phyloP scores from a whole-genome alignment of 1,140 invertebrate species.

The Drosophila serrata region DNA sequence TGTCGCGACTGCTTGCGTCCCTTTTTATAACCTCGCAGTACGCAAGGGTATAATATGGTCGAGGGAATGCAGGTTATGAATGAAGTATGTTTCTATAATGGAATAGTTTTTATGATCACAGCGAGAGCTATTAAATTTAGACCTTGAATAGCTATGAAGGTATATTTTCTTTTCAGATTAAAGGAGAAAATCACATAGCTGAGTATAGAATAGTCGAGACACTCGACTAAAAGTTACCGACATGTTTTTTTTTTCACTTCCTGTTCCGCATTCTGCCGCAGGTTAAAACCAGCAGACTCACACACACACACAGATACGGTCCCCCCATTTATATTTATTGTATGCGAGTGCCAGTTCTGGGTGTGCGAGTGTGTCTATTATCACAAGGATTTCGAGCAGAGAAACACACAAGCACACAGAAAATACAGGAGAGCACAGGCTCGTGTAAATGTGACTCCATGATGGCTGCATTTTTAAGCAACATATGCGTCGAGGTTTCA shows the following conservation, averaged over 20 bases:
- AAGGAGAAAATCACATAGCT: not conserved
- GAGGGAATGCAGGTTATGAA: not conserved
- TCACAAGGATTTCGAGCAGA: conserved; percentile 65
- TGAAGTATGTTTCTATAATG: not conserved
- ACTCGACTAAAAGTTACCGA: not conserved
- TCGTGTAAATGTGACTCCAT: conserved; percentile 30
- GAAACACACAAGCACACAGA: conserved; percentile 13
- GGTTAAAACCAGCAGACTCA: conserved; percentile 63
- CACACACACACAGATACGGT: conserved; percentile 25
- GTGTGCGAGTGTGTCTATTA: conserved; percentile 66
- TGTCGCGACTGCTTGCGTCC: conserved; percentile 43
- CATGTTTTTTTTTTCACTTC: conserved; percentile 29
- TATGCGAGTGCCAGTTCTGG: conserved; percentile 26
- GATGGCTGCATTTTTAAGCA: conserved; percentile 67
- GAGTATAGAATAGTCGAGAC: not conserved
- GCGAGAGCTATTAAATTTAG: not conserved
- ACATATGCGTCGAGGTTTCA: conserved; percentile 74
- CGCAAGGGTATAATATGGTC: not conserved
- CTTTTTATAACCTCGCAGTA: conserved; percentile 1
- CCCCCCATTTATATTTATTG: conserved; percentile 58
- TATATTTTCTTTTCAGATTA: not conserved
- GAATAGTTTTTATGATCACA: not conserved
- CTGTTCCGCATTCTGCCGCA: conserved; percentile 68
- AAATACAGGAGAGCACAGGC: conserved; percentile 15
- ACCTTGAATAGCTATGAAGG: not conserved